Conservation (phyloP, 2,113 vertebrate genomes). For the Azemiops feae region DNA sequence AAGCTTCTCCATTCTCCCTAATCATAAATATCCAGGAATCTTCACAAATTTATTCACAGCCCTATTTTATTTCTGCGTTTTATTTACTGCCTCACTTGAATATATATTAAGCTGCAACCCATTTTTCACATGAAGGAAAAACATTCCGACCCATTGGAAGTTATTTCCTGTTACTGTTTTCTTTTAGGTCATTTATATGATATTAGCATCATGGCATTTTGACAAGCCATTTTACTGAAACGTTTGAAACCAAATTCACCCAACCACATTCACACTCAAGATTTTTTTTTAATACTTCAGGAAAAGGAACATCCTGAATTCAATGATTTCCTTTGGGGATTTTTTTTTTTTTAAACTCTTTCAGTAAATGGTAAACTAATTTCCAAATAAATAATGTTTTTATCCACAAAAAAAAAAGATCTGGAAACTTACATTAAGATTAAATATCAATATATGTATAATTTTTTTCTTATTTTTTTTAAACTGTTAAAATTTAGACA, state of each 20-base stretch:
- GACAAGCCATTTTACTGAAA: not conserved
- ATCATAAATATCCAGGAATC: not conserved
- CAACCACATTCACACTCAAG: not conserved
- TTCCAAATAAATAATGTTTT: not conserved
- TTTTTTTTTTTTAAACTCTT: not conserved
- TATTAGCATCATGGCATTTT: not conserved
- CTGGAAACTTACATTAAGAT: conserved; percentile 2
- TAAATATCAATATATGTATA: conserved; percentile 44
- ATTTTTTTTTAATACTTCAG: not conserved
- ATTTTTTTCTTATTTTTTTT: conserved; percentile 53
- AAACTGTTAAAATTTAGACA: conserved; percentile 49
- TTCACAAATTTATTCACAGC: not conserved
- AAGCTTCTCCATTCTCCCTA: not conserved
- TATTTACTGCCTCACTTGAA: not conserved
- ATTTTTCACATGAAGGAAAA: not conserved
- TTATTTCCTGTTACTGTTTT: not conserved
- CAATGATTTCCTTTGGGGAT: not conserved
- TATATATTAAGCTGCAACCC: not conserved
- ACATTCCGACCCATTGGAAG: no score
- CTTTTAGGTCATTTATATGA: not conserved
- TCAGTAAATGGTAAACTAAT: not conserved
- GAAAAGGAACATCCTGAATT: not conserved
- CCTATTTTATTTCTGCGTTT: not conserved
- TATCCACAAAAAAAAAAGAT: not conserved
- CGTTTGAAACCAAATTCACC: not conserved